Conservation (phyloP, 2,113 vertebrate genomes). For the Galbula dea region DNA sequence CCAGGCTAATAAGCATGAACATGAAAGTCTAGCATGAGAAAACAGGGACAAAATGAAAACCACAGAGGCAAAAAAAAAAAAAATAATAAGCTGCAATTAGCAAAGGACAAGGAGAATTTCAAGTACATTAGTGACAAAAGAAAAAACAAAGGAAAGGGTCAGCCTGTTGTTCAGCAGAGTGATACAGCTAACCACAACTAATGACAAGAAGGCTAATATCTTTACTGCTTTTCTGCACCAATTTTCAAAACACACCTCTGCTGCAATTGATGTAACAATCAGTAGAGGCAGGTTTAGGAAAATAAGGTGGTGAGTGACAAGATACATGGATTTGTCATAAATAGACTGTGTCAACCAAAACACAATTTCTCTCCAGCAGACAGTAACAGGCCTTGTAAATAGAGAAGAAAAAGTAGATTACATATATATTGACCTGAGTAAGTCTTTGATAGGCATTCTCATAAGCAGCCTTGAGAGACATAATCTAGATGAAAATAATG, state of each 20-base stretch:
- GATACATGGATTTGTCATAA: neutral
- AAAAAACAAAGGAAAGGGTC: neutral
- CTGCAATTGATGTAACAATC: neutral
- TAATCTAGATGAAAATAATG: neutral
- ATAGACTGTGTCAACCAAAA: neutral
- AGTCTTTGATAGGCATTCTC: neutral
- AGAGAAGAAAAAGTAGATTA: neutral
- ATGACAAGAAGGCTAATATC: neutral
- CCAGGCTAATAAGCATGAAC: slow-evolving; percentile 19
- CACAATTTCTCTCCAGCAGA: neutral
- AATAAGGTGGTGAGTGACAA: neutral
- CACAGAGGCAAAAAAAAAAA: neutral
- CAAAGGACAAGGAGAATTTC: neutral
- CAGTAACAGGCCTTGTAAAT: neutral
- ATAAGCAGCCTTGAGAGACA: neutral
- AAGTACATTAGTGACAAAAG: neutral
- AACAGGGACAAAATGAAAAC: neutral
- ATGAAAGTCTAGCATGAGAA: neutral
- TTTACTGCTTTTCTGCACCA: neutral
- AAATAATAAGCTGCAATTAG: neutral
- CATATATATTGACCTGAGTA: neutral
- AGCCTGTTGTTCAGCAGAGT: neutral
- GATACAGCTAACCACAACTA: neutral
- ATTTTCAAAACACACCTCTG: neutral
- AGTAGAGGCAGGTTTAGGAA: neutral